Evolutionary conservation across 2,113 vertebrate genomes (phyloP), one percentile per base, ranked within the genome.

Genomic region (Sturnus vulgaris): DNA sequence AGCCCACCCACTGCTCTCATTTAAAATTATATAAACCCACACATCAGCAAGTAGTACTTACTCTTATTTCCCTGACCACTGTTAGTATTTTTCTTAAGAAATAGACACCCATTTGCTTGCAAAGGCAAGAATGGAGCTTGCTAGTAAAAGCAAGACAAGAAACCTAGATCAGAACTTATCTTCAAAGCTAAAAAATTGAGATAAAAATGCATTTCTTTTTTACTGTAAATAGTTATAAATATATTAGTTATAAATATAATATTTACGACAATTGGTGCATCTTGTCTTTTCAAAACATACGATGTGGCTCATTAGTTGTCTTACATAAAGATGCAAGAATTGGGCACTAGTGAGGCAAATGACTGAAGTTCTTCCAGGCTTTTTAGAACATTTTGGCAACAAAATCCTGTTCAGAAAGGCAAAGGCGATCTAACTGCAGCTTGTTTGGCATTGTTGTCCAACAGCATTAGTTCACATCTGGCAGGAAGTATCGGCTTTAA

Each of bases 401-500:
- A 94, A 78, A 82, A 82, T 47, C 19, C n/a, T 76, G 13, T 53
- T 60, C 55, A 55, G n/a, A 68, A 84, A 60, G 21, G 20, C 65
- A 82, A 70, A 16, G 13, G 9, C 30, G 81, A 56, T 24, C 61
- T 95, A 96, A 95, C 46, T 71, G 47, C 59, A 83, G 5, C 21
- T 91, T 92, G n/a, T 85, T 70, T 96, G 71, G 52, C 30, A 39
- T 70, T 89, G 60, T 78, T 93, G 88, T 91, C 78, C 92, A 96
- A 87, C 86, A 96, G 95, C 49, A 72, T 98, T 57, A 99, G 98
- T 78, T 97, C 98, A 47, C 98, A 99, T 89, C 97, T 99, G 82
- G 97, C 98, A 42, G 96, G 98, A 84, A 97, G 96, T 65, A 92
- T 98, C 1, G 98, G 98, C 50, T 98, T 99, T 95, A 99, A 97